Conservation (phyloP, 1,140 invertebrate species). For the Drosophila santomea region DNA sequence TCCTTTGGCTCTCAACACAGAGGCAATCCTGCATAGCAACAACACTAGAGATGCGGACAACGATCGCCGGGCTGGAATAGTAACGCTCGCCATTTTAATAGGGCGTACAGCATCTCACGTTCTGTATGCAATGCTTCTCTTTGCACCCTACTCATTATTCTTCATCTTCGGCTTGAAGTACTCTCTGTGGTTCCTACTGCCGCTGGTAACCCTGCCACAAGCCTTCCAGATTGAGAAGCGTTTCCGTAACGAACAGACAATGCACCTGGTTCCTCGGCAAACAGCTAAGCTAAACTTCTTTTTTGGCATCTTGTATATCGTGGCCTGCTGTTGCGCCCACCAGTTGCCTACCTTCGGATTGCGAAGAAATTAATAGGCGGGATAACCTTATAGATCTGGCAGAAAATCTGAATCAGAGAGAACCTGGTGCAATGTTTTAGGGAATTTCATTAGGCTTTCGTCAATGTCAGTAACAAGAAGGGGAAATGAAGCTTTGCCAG, state of each 20-base stretch:
- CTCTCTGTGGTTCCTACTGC: conserved; percentile 94
- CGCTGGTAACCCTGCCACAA: conserved; percentile 92
- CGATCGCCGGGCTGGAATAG: conserved; percentile 94
- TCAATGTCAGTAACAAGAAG: conserved; percentile 30
- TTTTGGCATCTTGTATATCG: conserved; percentile 95
- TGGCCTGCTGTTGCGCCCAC: conserved; percentile 89
- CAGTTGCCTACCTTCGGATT: conserved; percentile 85
- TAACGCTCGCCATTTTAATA: conserved; percentile 96
- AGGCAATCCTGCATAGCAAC: conserved; percentile 97
- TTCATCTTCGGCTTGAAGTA: conserved; percentile 93
- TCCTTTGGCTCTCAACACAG: conserved; percentile 96
- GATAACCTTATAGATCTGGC: neutral
- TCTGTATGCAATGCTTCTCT: conserved; percentile 95
- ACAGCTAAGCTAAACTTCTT: conserved; percentile 96
- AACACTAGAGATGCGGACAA: conserved; percentile 95
- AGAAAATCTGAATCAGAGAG: conserved; percentile 14
- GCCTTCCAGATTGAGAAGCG: conserved; percentile 96
- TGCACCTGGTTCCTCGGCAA: conserved; percentile 93
- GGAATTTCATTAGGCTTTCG: conserved; percentile 70
- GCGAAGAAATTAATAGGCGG: conserved; percentile 45
- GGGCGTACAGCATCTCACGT: conserved; percentile 95
- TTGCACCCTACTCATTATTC: conserved; percentile 96
- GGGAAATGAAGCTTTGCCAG: conserved; percentile 30
- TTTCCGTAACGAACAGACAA: conserved; percentile 91
- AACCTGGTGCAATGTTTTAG: conserved; percentile 68